A percentile compares a stretch with the other conserved stretches of the same genome.
Evolutionary conservation across 1,140 invertebrate genomes (phyloP).

Genomic region (Calycopis cecrops): DNA sequence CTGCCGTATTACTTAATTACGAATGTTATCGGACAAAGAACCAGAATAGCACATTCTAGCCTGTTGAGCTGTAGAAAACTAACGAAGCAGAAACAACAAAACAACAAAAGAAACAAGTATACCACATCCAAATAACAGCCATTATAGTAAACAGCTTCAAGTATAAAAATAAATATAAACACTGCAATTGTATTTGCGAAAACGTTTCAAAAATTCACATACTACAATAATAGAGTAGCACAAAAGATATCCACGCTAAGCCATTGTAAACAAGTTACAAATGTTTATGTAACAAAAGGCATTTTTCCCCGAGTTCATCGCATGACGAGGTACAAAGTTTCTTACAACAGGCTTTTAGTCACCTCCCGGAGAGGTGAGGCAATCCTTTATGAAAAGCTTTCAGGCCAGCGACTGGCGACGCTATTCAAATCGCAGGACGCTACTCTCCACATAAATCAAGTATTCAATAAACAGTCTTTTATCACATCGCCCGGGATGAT

Average conservation of each 20-base stretch:
- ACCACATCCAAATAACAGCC: too few species aligned
- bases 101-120: too few species aligned
- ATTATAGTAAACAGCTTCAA: too few species aligned
- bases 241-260: conserved; percentile 1
- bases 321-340: conserved; percentile 47
- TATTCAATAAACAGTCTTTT: conserved; percentile 58
- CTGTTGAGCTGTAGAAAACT: too few species aligned
- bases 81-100: too few species aligned
- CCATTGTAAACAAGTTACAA: conserved; percentile 6
- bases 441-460: conserved; percentile 64
- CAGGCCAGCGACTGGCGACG: conserved; percentile 49
- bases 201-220: too few species aligned
- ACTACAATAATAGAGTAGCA: not conserved
- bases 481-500: conserved; percentile 19
- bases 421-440: conserved; percentile 63
- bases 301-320: conserved; percentile 10
- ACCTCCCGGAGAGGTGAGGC: conserved; percentile 47
- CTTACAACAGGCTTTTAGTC: conserved; percentile 55
- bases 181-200: too few species aligned
- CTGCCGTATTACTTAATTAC: too few species aligned
- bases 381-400: conserved; percentile 66
- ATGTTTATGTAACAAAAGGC: conserved; percentile 5
- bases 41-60: too few species aligned
- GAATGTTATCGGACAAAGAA: too few species aligned
- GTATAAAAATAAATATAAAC: too few species aligned